These are phyloP conservation scores for Phengaris arion DNA, from an alignment of 2,888 invertebrate species.

Conservation along the genomic window DNA sequence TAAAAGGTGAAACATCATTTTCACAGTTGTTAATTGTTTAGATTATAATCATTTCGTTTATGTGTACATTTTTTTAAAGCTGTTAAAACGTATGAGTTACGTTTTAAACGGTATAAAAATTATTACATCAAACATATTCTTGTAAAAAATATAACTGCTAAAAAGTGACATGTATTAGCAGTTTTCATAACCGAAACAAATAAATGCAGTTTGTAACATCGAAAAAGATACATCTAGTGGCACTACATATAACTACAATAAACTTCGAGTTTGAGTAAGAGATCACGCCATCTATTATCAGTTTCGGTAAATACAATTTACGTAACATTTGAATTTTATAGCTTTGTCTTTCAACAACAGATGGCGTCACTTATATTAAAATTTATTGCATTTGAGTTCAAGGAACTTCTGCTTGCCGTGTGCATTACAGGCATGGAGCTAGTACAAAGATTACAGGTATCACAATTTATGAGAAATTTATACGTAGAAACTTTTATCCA, in stretches of 20 bases:
- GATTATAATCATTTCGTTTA: background rate
- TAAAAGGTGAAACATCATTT: background rate
- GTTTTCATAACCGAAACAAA: too few relatives aligned
- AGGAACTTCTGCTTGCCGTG: too few relatives aligned
- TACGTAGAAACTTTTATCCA: conserved; percentile 51
- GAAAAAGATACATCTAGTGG: background rate
- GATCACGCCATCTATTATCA: background rate
- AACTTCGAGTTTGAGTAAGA: background rate
- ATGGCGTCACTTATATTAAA: background rate
- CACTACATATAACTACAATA: background rate
- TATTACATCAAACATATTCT: too few relatives aligned
- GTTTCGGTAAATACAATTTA: background rate
- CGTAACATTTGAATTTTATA: too few relatives aligned
- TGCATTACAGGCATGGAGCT: too few relatives aligned
- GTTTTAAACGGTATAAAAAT: too few relatives aligned
- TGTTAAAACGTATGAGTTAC: too few relatives aligned
- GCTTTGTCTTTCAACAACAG: background rate
- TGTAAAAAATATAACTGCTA: too few relatives aligned
- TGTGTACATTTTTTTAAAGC: too few relatives aligned
- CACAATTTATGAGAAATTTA: conserved; percentile 33
- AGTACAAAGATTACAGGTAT: too few relatives aligned
- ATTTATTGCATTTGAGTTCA: background rate
- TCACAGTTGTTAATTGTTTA: background rate
- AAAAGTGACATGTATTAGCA: too few relatives aligned
- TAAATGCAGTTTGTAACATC: background rate